Evolutionary conservation across 2,888 invertebrate genomes (phyloP).

Genomic region (Noctua janthe): DNA sequence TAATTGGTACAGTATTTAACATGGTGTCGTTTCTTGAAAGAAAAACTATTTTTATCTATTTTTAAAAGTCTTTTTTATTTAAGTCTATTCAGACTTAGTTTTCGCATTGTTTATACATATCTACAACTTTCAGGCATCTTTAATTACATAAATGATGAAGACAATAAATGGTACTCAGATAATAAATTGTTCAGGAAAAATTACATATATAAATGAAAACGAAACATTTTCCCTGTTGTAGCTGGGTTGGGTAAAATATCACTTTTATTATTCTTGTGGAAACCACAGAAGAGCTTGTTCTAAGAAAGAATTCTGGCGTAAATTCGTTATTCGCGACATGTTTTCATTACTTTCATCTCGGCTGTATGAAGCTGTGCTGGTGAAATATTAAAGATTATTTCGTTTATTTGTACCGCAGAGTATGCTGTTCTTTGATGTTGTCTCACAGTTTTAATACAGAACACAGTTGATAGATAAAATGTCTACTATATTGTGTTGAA

Average conservation of each 20-base stretch:
- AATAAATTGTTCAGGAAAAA: conserved; percentile 28
- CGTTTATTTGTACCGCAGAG: conserved; percentile 43
- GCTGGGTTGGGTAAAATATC: conserved; percentile 50
- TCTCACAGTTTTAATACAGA: conserved; percentile 25
- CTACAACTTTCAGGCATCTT: too few species aligned
- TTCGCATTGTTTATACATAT: too few species aligned
- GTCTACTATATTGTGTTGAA: conserved; percentile 32
- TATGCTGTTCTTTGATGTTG: conserved; percentile 57
- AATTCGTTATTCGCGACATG: conserved; percentile 67
- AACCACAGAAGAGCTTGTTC: conserved; percentile 57
- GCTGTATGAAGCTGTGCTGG: conserved; percentile 54
- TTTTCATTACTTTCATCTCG: conserved; percentile 68
- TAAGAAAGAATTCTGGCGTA: conserved; percentile 63
- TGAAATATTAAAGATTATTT: conserved; percentile 63
- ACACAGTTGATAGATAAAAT: conserved; percentile 40
- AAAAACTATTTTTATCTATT: neutral
- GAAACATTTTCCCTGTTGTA: conserved; percentile 42
- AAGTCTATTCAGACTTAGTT: neutral
- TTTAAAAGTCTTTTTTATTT: too few species aligned
- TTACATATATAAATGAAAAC: conserved; percentile 46
- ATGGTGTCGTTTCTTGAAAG: neutral
- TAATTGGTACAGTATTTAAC: neutral
- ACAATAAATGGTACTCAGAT: neutral
- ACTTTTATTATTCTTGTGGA: conserved; percentile 63
- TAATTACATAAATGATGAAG: neutral